Evolutionary conservation across 2,888 invertebrate species (phyloP).

Genomic region (Aspidapion aeneum): DNA sequence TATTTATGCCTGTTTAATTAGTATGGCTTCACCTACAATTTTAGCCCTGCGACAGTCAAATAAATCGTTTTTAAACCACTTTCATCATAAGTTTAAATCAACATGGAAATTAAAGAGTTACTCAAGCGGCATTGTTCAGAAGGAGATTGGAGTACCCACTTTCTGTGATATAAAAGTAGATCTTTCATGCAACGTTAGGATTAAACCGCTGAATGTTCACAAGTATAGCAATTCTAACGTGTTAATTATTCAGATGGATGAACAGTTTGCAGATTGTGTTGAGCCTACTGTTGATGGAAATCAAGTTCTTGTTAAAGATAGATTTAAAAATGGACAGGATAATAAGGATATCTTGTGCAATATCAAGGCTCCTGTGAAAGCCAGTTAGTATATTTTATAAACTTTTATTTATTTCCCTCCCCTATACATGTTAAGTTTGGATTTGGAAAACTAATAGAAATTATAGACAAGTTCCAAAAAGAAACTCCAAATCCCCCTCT

Average conservation of each 20-base stretch:
- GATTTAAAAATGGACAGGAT: conserved; percentile 9
- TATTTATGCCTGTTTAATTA: too few relatives aligned
- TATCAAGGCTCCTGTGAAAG: conserved; percentile 42
- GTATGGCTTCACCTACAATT: neutral
- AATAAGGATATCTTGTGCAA: conserved; percentile 29
- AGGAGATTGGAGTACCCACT: conserved; percentile 32
- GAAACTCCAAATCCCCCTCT: too few relatives aligned
- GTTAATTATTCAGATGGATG: conserved; percentile 32
- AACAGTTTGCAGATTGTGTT: conserved; percentile 24
- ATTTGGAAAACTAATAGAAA: too few relatives aligned
- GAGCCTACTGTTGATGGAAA: conserved; percentile 31
- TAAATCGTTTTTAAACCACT: neutral
- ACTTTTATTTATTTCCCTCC: conserved; percentile 2
- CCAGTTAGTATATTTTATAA: conserved; percentile 39
- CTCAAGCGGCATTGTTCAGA: conserved; percentile 17
- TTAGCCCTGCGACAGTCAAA: neutral
- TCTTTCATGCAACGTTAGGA: conserved; percentile 36
- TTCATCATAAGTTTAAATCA: neutral
- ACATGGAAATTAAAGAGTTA: neutral
- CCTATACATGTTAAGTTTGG: too few relatives aligned
- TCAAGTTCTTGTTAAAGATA: conserved; percentile 27
- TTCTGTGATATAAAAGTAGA: conserved; percentile 40
- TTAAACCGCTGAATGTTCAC: conserved; percentile 40
- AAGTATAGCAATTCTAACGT: conserved; percentile 40
- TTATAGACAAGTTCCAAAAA: too few relatives aligned